A percentile compares a stretch with the other conserved stretches of the same genome.
Evolutionary conservation across 2,888 invertebrate genomes (phyloP).

Genomic region (Drosophila mimetica): DNA sequence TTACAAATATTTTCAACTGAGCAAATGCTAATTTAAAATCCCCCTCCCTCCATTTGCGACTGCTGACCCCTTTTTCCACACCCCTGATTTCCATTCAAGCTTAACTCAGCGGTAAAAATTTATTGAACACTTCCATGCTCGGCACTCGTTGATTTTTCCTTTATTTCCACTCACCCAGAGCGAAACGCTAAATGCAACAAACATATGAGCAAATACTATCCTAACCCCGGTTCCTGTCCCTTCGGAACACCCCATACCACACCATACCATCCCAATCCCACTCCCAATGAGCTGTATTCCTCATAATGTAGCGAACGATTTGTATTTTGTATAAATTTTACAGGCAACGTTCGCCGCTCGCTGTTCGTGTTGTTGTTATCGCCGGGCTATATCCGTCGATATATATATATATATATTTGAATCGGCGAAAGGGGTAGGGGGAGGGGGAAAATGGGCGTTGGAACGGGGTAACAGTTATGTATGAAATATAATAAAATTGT

Average conservation of each 20-base stretch:
- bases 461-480: slow-evolving; percentile 57
- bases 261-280: background rate
- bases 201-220: slow-evolving; percentile 47
- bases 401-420: slow-evolving; percentile 24
- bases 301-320: slow-evolving; percentile 71
- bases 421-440: slow-evolving; percentile 17
- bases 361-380: slow-evolving; percentile 38
- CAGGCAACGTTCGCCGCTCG: slow-evolving; percentile 28
- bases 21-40: slow-evolving; percentile 28
- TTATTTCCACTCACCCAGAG: slow-evolving; percentile 36
- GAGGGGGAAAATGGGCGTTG: slow-evolving; percentile 7
- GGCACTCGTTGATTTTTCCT: slow-evolving; percentile 46
- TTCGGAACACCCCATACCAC: background rate
- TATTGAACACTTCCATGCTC: slow-evolving; percentile 43
- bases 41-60: background rate
- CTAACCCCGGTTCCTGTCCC: slow-evolving; percentile 16
- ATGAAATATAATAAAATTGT: slow-evolving; percentile 82
- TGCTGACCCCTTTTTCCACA: slow-evolving; percentile 27
- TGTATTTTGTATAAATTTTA: slow-evolving; percentile 72
- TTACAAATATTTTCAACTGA: slow-evolving; percentile 24
- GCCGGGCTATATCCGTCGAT: slow-evolving; percentile 43
- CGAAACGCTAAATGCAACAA: slow-evolving; percentile 46
- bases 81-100: slow-evolving; percentile 40
- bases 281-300: slow-evolving; percentile 41
- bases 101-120: slow-evolving; percentile 41